A percentile compares a stretch with the other conserved stretches of the same genome.
Conservation (phyloP, 2,797 vertebrate species). For the Amphiprion clarkii region DNA sequence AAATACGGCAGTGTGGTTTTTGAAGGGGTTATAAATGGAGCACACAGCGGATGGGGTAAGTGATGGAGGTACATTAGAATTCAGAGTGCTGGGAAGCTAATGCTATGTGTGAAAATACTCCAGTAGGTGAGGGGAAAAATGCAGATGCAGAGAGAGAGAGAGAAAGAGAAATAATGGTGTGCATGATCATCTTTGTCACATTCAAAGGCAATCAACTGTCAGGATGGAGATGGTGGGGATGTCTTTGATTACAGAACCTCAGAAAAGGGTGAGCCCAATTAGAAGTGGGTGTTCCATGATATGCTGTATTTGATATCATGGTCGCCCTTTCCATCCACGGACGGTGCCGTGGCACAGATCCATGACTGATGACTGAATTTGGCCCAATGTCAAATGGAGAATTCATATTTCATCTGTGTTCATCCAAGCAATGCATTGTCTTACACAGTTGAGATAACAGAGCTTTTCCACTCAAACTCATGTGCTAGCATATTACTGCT, state of each 20-base stretch:
- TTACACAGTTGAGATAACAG: conserved; percentile 7
- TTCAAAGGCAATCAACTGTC: conserved; percentile 48
- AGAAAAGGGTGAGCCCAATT: conserved; percentile 42
- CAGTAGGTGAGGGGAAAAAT: conserved; percentile 43
- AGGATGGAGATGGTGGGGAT: conserved; percentile 39
- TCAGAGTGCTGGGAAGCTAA: conserved; percentile 46
- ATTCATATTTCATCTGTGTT: conserved; percentile 5
- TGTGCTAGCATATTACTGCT: conserved; percentile 6
- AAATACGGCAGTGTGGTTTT: conserved; percentile 51
- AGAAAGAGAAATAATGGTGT: conserved; percentile 68
- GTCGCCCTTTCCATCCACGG: conserved; percentile 27
- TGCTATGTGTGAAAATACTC: conserved; percentile 31
- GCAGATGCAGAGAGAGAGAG: conserved; percentile 45
- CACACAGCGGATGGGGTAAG: conserved; percentile 33
- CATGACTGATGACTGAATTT: conserved; percentile 21
- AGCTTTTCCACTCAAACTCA: conserved; percentile 11
- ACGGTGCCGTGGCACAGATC: conserved; percentile 10
- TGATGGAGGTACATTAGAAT: conserved; percentile 38
- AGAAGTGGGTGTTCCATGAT: conserved; percentile 34
- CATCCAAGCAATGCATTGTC: not conserved
- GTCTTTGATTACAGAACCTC: conserved; percentile 46
- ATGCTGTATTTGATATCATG: conserved; percentile 31
- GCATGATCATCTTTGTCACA: conserved; percentile 70
- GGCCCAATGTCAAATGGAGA: conserved; percentile 1
- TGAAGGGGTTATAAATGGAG: conserved; percentile 25